Evolutionary conservation across 2,797 vertebrate genomes (phyloP), one percentile per base, ranked within the genome.

Genomic region (Bryconaethiops microstoma): DNA sequence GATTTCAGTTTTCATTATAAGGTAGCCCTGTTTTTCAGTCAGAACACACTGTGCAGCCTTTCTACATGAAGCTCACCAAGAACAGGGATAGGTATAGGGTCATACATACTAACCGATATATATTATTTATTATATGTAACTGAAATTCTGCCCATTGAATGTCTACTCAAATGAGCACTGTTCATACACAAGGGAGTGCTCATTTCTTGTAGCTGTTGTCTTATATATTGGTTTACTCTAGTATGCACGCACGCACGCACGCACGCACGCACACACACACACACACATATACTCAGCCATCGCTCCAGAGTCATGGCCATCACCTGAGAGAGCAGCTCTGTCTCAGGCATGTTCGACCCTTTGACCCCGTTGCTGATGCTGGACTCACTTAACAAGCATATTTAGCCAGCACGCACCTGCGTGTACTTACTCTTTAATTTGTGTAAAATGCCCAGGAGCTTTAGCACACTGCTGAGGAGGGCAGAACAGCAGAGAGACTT

Each of bases 371-470:
- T 76, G 81, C 67, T 78, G 75, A 19, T 19, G 59, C 35, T 59
- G 50, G 48, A 77, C 35, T 71, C 74, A 77, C 77, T 87, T 77
- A 86, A 76, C 80, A 75, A 69, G 77, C 73, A 45, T 83, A 82
- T 84, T 82, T 78, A 79, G 78, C 25, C 76, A 67, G 73, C 29
- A 48, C 64, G 55, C 74, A 79, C 76, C 86, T 84, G 83, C 65
- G 76, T 70, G 78, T 76, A 75, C 74, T 79, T 78, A 74, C 64
- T 65, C 70, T 78, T 81, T 85, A 86, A 87, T 84, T 74, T 80
- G 74, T 77, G 81, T 82, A 84, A 87, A 87, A 86, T 84, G 63
- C 81, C 83, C 83, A 77, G 70, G 74, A 83, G 84, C 76, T 82
- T 81, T 75, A 48, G 55, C 73, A 77, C 54, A 55, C 71, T 84